These are phyloP conservation scores for Etheostoma perlongum DNA, from an alignment of 2,797 vertebrate species.

Conservation along the genomic window DNA sequence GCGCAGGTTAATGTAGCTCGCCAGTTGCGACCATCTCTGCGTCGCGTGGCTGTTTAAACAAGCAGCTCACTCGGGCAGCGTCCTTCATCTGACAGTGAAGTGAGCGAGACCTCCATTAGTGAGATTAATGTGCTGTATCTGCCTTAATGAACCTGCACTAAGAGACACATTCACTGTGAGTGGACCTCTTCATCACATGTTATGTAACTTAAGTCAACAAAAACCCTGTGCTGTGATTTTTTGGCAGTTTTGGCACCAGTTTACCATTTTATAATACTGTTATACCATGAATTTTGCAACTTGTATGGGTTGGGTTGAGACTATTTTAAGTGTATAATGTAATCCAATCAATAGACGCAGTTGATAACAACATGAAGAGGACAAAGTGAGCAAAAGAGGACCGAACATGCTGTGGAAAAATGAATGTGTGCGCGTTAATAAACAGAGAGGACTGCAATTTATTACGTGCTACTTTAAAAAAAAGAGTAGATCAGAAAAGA, in stretches of 20 bases:
- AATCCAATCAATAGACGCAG: conserved; percentile 19
- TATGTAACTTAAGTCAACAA: conserved; percentile 51
- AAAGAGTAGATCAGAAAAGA: conserved; percentile 69
- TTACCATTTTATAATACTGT: conserved; percentile 27
- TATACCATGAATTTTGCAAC: conserved; percentile 6
- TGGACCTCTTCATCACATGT: conserved; percentile 49
- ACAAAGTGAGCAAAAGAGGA: conserved; percentile 46
- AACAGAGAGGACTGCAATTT: conserved; percentile 80
- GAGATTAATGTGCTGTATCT: conserved; percentile 67
- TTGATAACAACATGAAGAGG: conserved; percentile 20
- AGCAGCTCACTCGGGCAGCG: conserved; percentile 38
- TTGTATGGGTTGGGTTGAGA: conserved; percentile 27
- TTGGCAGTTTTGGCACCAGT: conserved; percentile 19
- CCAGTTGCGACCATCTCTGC: conserved; percentile 41
- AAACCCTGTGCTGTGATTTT: conserved; percentile 27
- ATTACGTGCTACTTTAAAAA: conserved; percentile 64
- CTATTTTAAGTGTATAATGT: conserved; percentile 25
- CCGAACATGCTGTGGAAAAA: conserved; percentile 37
- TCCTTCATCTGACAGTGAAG: conserved; percentile 63
- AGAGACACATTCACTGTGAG: conserved; percentile 45
- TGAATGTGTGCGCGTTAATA: conserved; percentile 54
- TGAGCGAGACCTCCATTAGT: conserved; percentile 62
- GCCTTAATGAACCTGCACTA: conserved; percentile 63
- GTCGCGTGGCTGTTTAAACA: conserved; percentile 36
- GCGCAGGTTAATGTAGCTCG: conserved; percentile 58